A percentile compares a stretch with the other conserved stretches of the same genome.
These are phyloP conservation scores for Agapostemon virescens DNA, from an alignment of 2,888 invertebrate genomes.

Conservation along the genomic window DNA sequence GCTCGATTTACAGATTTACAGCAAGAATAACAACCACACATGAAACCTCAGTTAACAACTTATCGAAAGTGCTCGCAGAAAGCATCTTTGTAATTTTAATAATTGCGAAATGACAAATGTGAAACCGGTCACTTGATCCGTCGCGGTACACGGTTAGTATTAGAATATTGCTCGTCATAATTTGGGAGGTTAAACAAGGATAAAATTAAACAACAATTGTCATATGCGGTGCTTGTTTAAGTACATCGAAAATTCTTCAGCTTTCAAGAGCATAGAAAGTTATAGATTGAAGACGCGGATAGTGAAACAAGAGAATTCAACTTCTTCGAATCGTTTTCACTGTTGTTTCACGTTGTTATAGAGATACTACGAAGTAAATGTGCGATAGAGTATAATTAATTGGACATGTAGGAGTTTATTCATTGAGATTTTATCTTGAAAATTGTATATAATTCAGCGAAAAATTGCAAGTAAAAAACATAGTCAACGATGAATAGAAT, in stretches of 20 bases:
- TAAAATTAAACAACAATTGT: not conserved
- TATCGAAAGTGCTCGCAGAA: too few species aligned
- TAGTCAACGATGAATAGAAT: not conserved
- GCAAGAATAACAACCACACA: too few species aligned
- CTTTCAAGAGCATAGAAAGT: slow-evolving; percentile 13
- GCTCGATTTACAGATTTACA: too few species aligned
- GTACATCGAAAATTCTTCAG: not conserved
- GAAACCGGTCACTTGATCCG: not conserved
- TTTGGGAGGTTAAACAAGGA: not conserved
- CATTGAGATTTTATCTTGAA: slow-evolving; percentile 15
- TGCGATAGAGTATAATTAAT: slow-evolving; percentile 33
- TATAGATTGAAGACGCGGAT: not conserved
- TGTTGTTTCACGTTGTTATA: slow-evolving; percentile 28
- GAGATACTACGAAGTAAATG: slow-evolving; percentile 18
- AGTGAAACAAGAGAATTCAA: slow-evolving; percentile 11
- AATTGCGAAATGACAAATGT: too few species aligned
- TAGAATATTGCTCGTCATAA: not conserved
- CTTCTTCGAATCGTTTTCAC: slow-evolving; percentile 12
- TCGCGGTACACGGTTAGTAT: not conserved
- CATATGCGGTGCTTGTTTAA: not conserved
- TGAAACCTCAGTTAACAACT: too few species aligned
- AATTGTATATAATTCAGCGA: not conserved
- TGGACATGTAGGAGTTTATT: slow-evolving; percentile 2
- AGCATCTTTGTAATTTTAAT: not conserved
- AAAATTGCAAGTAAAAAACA: not conserved